Base-by-base conservation (phyloP, 2,797 vertebrate species). In the Pangasius larnaudii region DNA sequence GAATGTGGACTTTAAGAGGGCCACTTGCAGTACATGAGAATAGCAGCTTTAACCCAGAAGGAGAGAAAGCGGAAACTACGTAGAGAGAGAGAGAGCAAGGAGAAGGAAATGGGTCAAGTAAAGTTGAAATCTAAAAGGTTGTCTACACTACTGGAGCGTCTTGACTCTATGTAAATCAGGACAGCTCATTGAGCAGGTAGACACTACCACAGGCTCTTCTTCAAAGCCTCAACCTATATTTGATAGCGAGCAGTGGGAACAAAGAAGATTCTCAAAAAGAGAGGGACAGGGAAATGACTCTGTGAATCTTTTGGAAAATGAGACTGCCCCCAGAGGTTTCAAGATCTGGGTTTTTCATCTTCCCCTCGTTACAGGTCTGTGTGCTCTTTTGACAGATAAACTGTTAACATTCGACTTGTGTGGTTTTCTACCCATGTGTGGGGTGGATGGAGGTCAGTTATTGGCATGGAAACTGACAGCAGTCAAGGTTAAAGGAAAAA, bases 41-140 rank as follows among this genome's bases (percentile, higher is more conserved):
- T 53, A 13, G n/a, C 0, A 67, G 74, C 58, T 77, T 78, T 65
- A 79, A 86, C 58, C n/a, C 72, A 88, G 56, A 51, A 46, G n/a
- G 49, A 63, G 71, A 87, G 87, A 67, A 81, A 72, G 36, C 19
- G 2, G 36, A 22, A 79, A 24, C 18, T 58, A 79, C 19, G 1
- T 2, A 36, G 30, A 80, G 74, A 49, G 75, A 36, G 30, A 80
- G 74, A 49, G 75, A 56, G 51, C 78, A 80, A 80, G 19, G 30
- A 36, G 53, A 63, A 61, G 56, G 63, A 85, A 59, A 74, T 27
- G 58, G 84, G 67, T 74, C 86, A 46, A 80, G 88, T 85, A 46
- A 89, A 88, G 90, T 89, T 39, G 49, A 74, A 67, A 84, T 65
- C 27, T 65, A 65, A 83, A 82, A 63, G 24, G 80, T 63, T 84